Percentiles rank a stretch among this genome's conserved stretches.
These are phyloP conservation scores for Frankliniella intonsa DNA, from an alignment of 2,888 invertebrate species.

Conservation along the genomic window DNA sequence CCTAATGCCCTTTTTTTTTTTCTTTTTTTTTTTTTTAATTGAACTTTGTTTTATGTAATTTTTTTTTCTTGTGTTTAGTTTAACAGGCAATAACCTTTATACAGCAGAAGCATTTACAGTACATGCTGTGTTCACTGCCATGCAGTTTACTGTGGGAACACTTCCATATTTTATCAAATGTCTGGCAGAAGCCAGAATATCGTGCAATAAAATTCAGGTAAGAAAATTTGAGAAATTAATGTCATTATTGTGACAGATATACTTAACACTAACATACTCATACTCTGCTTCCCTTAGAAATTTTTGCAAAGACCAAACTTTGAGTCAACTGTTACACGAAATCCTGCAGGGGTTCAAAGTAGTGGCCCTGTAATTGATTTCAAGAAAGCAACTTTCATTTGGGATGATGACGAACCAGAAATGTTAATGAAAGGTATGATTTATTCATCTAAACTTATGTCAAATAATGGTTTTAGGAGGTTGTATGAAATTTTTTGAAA, in stretches of 20 bases:
- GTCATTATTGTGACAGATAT: neutral
- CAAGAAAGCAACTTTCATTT: constrained; percentile 47
- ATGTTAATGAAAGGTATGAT: neutral
- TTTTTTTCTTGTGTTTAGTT: constrained; percentile 39
- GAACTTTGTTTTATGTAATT: neutral
- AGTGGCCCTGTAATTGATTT: constrained; percentile 44
- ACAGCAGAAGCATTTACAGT: constrained; percentile 45
- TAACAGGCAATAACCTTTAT: constrained; percentile 41
- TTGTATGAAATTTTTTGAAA: neutral
- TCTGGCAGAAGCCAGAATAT: constrained; percentile 44
- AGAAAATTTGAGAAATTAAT: neutral
- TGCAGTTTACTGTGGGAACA: constrained; percentile 48
- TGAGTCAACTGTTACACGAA: constrained; percentile 39
- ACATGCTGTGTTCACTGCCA: constrained; percentile 48
- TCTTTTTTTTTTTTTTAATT: neutral
- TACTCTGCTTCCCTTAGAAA: constrained; percentile 38
- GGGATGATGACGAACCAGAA: constrained; percentile 42
- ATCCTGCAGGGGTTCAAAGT: constrained; percentile 36
- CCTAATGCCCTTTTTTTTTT: neutral
- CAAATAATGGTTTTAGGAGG: neutral
- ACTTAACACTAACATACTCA: neutral
- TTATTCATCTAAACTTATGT: neutral
- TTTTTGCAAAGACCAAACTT: constrained; percentile 45
- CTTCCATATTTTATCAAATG: constrained; percentile 45
- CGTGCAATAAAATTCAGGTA: constrained; percentile 44